Evolutionary conservation across 2,888 invertebrate genomes (phyloP), one percentile per base, ranked within the genome.

Genomic region (Dione vanillae): DNA sequence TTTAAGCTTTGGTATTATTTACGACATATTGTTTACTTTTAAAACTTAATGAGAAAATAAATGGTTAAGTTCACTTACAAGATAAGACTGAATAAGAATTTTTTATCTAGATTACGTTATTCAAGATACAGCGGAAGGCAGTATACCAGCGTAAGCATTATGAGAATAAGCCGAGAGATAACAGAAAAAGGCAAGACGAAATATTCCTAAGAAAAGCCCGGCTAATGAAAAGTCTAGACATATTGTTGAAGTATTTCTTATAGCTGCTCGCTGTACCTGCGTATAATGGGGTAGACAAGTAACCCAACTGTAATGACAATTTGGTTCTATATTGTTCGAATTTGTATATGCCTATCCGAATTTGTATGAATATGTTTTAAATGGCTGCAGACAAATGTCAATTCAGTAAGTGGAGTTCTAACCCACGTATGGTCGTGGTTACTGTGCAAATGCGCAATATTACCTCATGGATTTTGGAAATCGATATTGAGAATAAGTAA

Each of bases 211-310:
- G 20, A 65, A 51, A 70, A 67, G 19, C 71, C 52, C 65, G 75
- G 77, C 72, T 83, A 82, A 86, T 85, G 84, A 83, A 83, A 82
- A 83, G 86, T 86, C 88, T 88, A 87, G 87, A 87, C 87, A 62
- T 65, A 74, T 77, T 85, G 84, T 84, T 75, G n/a, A 65, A 19
- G 70, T 71, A 56, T 27, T 27, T 27, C 5, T 27, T 27, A 27
- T 27, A 27, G 27, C 27, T 27, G 2, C 27, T 27, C 27, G 27
- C 27, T 27, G 27, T 27, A 27, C 27, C 27, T 3, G 27, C 2
- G 2, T 27, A 27, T 27, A n/a, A 27, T 27, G 27, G 2, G 27
- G 27, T 27, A 27, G 27, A 3, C n/a, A 45, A n/a, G 45, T n/a
- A 45, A n/a, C n/a, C n/a, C n/a, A n/a, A n/a, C n/a, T n/a, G n/a